Evolutionary conservation across 2,888 invertebrate species (phyloP).

Genomic region (Diplazon laetatorius): DNA sequence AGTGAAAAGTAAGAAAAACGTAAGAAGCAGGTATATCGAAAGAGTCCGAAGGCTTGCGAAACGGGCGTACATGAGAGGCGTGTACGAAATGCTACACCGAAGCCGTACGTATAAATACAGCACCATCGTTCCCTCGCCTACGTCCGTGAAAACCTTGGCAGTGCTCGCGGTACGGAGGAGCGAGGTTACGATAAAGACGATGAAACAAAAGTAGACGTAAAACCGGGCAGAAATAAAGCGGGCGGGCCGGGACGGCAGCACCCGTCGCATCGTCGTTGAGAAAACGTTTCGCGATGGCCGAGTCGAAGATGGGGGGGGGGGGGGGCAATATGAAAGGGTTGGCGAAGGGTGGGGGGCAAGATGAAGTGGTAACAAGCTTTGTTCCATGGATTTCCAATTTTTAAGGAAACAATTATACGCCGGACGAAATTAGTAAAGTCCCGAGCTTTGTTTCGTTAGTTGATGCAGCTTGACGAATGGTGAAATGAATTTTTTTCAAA

Average conservation of each 20-base stretch:
- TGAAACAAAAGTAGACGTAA: slow-evolving; percentile 40
- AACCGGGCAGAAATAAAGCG: slow-evolving; percentile 24
- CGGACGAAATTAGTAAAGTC: too few species aligned
- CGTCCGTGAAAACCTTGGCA: slow-evolving; percentile 59
- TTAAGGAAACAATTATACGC: too few species aligned
- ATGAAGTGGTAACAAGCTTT: background rate
- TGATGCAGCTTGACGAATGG: too few species aligned
- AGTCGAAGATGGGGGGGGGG: slow-evolving; percentile 14
- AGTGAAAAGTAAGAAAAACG: slow-evolving; percentile 23
- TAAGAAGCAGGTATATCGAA: slow-evolving; percentile 44
- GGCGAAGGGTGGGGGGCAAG: too few species aligned
- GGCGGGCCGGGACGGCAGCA: background rate
- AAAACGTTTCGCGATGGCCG: slow-evolving; percentile 36
- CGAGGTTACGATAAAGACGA: slow-evolving; percentile 32
- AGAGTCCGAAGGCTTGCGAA: slow-evolving; percentile 52
- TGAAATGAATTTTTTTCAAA: too few species aligned
- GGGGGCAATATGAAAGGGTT: background rate
- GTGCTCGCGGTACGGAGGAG: slow-evolving; percentile 49
- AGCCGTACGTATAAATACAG: slow-evolving; percentile 20
- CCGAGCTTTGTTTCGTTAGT: too few species aligned
- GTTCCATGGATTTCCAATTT: too few species aligned
- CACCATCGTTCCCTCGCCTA: slow-evolving; percentile 19
- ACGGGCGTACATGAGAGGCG: slow-evolving; percentile 37
- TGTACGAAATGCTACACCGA: slow-evolving; percentile 29
- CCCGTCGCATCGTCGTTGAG: too few species aligned